phyloP scores from a whole-genome alignment of 2,113 vertebrate genomes.

The Talpa occidentalis region DNA sequence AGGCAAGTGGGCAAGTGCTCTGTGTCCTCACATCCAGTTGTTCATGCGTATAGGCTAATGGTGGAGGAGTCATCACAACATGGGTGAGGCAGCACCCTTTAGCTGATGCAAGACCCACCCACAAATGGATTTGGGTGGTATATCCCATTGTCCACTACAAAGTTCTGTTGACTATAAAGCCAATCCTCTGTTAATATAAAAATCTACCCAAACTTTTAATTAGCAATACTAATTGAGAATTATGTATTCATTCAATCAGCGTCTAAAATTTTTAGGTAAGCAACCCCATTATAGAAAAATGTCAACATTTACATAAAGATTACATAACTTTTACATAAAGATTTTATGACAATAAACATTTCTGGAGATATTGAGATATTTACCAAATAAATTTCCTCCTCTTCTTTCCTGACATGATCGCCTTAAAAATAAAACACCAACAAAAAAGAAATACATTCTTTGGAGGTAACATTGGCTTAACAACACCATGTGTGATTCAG shows the following conservation, averaged over 20 bases:
- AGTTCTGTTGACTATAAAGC: background rate
- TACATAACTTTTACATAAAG: background rate
- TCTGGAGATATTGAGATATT: slow-evolving; percentile 52
- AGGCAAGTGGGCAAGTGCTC: background rate
- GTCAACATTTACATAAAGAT: slow-evolving; percentile 1
- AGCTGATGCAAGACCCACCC: background rate
- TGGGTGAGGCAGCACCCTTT: background rate
- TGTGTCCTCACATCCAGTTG: background rate
- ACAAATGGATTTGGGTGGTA: no score
- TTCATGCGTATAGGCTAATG: background rate
- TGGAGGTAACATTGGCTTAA: no score
- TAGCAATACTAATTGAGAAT: background rate
- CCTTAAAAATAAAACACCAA: background rate
- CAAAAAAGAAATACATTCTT: background rate
- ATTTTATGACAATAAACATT: background rate
- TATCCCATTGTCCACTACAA: background rate
- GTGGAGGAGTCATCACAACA: background rate
- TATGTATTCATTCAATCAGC: background rate
- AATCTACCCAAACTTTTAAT: background rate
- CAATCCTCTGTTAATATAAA: background rate
- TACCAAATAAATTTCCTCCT: background rate
- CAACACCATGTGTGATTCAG: no score
- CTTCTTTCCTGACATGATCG: background rate
- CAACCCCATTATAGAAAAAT: background rate
- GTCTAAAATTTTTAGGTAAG: background rate